Base-by-base conservation (phyloP, 1,140 invertebrate species). In the Drosophila lini region DNA sequence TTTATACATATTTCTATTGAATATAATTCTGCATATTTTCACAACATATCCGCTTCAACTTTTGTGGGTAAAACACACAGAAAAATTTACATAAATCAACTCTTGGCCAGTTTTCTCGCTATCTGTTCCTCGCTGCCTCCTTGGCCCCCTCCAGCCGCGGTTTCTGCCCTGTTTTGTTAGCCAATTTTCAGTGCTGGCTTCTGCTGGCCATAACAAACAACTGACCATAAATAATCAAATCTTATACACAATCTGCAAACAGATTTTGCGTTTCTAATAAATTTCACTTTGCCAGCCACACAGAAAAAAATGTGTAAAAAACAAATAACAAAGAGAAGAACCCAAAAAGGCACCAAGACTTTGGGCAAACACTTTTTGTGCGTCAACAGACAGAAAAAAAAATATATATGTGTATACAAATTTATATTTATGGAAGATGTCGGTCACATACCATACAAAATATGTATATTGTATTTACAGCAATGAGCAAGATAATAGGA, bases 231-330 rank as follows among this genome's bases (percentile, higher is more conserved):
- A 88, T 88, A 88, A 88, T 86, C 76, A 86, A 82, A 88, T 88
- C 83, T 86, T 80, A 71, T 83, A 82, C 83, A 82, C 83, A 88
- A 86, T 86, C 83, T 83, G 79, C 76, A 88, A 88, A 88, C 80
- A 88, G 83, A 88, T 88, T 86, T 88, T 88, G 83, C 83, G 73
- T 88, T 88, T 88, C 83, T 88, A 88, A 88, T 88, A 88, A 88
- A 88, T 88, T 86, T 88, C 83, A 88, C 83, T 88, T 88, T 88
- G 83, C 79, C 32, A 61, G 65, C 80, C 60, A 48, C 80, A 63
- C 63, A 65, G 28, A 53, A 52, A 58, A 76, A 31, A 28, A 50
- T 42, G 45, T 55, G 50, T 53, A 53, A 55, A 55, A 62, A 62
- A 59, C 47, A 56, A 42, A 69, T 47, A 56, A 42, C 28, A 40